Conservation (phyloP, 1,140 invertebrate species). For the Diploscapter pachys region DNA sequence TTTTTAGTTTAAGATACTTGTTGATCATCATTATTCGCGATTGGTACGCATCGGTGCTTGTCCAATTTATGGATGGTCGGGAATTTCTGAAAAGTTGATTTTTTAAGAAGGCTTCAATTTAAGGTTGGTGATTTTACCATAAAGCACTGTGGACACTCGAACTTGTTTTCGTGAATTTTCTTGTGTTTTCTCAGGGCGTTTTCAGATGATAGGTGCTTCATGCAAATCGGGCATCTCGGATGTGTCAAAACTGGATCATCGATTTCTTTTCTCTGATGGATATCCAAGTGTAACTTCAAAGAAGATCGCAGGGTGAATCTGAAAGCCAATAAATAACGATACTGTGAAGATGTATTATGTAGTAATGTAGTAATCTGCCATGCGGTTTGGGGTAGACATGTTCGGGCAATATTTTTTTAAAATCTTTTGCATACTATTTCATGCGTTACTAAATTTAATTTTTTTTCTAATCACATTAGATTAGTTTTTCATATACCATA, state of each 20-base stretch:
- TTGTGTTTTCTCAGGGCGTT: slow-evolving; percentile 13
- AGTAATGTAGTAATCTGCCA: too few species aligned
- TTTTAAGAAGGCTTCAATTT: not conserved
- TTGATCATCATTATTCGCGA: too few species aligned
- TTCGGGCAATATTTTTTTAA: too few species aligned
- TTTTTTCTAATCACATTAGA: too few species aligned
- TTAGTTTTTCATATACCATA: too few species aligned
- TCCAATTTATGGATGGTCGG: slow-evolving; percentile 7
- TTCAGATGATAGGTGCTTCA: slow-evolving; percentile 17
- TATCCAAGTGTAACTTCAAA: slow-evolving; percentile 12
- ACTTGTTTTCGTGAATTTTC: slow-evolving; percentile 7
- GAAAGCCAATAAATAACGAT: not conserved
- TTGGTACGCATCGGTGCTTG: not conserved
- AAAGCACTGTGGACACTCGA: slow-evolving; percentile 10
- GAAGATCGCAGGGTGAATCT: slow-evolving; percentile 18
- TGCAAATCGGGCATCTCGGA: slow-evolving; percentile 12
- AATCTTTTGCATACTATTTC: too few species aligned
- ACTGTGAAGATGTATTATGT: not conserved
- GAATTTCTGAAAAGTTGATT: slow-evolving; percentile 2
- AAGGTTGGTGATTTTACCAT: not conserved
- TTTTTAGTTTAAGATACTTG: too few species aligned
- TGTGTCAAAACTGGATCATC: slow-evolving; percentile 13
- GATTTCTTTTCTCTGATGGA: slow-evolving; percentile 8
- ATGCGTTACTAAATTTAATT: too few species aligned
- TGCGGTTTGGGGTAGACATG: too few species aligned